phyloP scores from a whole-genome alignment of 2,113 vertebrate species.

The Pomatostomus ruficeps region DNA sequence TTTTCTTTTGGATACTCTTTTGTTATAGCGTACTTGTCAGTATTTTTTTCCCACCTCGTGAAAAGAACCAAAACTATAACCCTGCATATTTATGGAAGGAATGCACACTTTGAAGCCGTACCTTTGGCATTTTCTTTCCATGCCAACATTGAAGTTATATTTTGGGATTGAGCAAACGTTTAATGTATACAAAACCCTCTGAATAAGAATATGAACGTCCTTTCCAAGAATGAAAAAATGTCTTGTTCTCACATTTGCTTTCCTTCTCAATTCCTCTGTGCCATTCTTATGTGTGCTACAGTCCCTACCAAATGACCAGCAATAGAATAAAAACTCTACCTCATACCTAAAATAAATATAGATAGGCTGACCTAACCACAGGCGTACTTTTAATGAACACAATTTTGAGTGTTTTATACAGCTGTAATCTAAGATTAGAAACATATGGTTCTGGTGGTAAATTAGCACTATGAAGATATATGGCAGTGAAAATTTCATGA shows the following conservation, averaged over 20 bases:
- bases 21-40: not conserved
- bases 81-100: slow-evolving; percentile 45
- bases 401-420: slow-evolving; percentile 26
- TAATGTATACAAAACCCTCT: not conserved
- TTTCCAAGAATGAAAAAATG: slow-evolving; percentile 4
- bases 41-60: slow-evolving; percentile 16
- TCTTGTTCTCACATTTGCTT: not conserved
- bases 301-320: not conserved
- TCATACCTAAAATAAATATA: slow-evolving; percentile 34
- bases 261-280: not conserved
- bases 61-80: not conserved
- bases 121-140: slow-evolving; percentile 42
- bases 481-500: slow-evolving; percentile 46
- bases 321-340: not conserved
- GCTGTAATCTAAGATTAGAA: slow-evolving; percentile 49
- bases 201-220: slow-evolving; percentile 9
- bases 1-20: slow-evolving; percentile 41
- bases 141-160: not conserved
- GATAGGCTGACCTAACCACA: slow-evolving; percentile 26
- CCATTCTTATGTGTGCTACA: not conserved
- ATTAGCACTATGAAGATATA: slow-evolving; percentile 48
- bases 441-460: slow-evolving; percentile 37
- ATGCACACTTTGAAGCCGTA: not conserved
- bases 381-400: slow-evolving; percentile 30
- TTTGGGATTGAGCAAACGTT: slow-evolving; percentile 3